Percentiles rank a stretch among this genome's conserved stretches.
These are phyloP conservation scores for Zapus hudsonius DNA, from an alignment of 2,113 vertebrate genomes.

Conservation along the genomic window DNA sequence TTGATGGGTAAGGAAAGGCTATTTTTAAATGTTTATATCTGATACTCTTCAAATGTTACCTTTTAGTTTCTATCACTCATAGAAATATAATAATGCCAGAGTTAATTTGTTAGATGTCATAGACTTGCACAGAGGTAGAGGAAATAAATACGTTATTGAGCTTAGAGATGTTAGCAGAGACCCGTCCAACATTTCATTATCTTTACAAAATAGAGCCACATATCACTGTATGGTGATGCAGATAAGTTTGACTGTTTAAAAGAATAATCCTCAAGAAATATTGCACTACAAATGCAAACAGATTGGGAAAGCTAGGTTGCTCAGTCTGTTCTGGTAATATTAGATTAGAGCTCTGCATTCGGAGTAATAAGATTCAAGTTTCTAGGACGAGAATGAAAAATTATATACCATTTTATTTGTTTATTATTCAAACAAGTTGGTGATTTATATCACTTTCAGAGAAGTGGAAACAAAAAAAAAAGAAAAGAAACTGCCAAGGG, in stretches of 20 bases:
- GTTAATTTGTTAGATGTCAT: not conserved
- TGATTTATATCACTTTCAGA: constrained; percentile 74
- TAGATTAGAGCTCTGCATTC: constrained; percentile 74
- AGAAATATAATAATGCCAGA: constrained; percentile 33
- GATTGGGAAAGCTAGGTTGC: constrained; percentile 66
- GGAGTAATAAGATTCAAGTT: constrained; percentile 78
- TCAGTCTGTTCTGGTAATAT: constrained; percentile 71
- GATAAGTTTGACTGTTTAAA: constrained; percentile 63
- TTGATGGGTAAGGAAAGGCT: not conserved
- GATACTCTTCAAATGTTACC: constrained; percentile 28
- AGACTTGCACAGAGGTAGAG: constrained; percentile 36
- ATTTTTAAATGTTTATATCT: constrained; percentile 12
- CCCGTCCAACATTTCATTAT: constrained; percentile 67
- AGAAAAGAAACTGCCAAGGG: constrained; percentile 57
- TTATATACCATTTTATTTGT: constrained; percentile 78
- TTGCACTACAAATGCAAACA: constrained; percentile 76
- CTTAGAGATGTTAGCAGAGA: constrained; percentile 15
- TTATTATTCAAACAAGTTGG: constrained; percentile 78
- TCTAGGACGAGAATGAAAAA: constrained; percentile 75
- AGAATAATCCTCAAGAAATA: constrained; percentile 74
- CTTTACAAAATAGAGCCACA: constrained; percentile 55
- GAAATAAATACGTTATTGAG: constrained; percentile 45
- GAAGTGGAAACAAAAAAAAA: constrained; percentile 63
- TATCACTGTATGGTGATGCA: constrained; percentile 18
- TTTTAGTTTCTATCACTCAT: constrained; percentile 41